These are phyloP conservation scores for Tolypeutes matacus DNA, from an alignment of 2,797 vertebrate species.

Conservation along the genomic window DNA sequence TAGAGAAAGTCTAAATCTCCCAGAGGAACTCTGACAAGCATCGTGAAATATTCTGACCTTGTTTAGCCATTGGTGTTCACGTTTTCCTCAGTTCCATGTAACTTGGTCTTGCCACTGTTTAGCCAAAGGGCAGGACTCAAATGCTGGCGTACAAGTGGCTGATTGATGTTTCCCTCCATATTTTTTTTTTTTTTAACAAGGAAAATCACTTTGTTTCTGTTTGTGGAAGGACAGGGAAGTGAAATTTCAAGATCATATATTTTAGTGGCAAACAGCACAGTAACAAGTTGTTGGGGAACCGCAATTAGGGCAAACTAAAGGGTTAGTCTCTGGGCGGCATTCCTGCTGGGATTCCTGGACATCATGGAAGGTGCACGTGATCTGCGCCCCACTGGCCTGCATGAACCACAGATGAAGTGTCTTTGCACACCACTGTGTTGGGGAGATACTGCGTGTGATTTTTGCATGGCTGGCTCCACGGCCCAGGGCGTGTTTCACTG, in stretches of 20 bases:
- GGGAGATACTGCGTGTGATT: not conserved
- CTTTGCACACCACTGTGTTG: not conserved
- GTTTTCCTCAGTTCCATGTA: constrained; percentile 4
- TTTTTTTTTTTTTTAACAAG: accelerated
- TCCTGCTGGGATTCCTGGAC: not conserved
- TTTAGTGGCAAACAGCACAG: not conserved
- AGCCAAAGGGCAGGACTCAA: constrained; percentile 48
- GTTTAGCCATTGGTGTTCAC: not conserved
- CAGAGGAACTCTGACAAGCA: constrained; percentile 37
- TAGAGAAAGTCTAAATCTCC: not conserved
- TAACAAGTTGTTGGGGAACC: not conserved
- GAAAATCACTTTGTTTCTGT: constrained; percentile 56
- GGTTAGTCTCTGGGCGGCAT: not conserved
- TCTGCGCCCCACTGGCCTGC: not conserved
- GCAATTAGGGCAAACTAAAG: not conserved
- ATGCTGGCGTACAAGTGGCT: not conserved
- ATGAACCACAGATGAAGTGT: not conserved
- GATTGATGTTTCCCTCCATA: not conserved
- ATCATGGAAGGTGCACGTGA: not conserved
- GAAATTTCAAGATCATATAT: not conserved
- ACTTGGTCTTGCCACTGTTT: constrained; percentile 18
- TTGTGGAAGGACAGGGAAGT: constrained; percentile 32
- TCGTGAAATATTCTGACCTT: not conserved
- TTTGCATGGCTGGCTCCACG: not conserved
- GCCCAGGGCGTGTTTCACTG: not conserved